Percentiles rank a stretch among this genome's conserved stretches.
phyloP scores from a whole-genome alignment of 2,888 invertebrate species.

The Nomada fucata region DNA sequence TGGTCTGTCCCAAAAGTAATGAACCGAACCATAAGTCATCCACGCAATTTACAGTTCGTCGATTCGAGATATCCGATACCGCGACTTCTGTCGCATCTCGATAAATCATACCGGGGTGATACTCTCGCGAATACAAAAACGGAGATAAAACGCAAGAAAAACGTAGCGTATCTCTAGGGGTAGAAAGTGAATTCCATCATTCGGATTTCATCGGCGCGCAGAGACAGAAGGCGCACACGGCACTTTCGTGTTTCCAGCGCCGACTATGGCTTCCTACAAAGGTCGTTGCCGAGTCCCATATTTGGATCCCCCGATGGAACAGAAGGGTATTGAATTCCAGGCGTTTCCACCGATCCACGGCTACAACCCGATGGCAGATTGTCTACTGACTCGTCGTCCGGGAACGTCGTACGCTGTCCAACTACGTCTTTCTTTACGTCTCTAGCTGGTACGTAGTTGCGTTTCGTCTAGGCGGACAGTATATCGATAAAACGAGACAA shows the following conservation, averaged over 20 bases:
- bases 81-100: no score
- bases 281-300: constrained; percentile 60
- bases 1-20: neutral
- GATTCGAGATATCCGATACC: no score
- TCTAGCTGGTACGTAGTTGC: constrained; percentile 47
- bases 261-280: constrained; percentile 70
- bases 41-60: no score
- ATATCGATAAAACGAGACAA: constrained; percentile 67
- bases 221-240: constrained; percentile 47
- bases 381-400: constrained; percentile 73
- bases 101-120: no score
- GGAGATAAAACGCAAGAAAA: neutral
- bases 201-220: constrained; percentile 30
- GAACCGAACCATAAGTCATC: no score
- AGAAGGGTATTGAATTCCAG: constrained; percentile 76
- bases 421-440: constrained; percentile 77
- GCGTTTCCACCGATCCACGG: constrained; percentile 62
- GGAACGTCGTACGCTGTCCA: constrained; percentile 79
- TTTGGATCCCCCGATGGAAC: constrained; percentile 57
- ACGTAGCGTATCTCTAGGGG: neutral
- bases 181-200: constrained; percentile 43
- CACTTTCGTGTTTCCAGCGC: constrained; percentile 62
- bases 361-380: constrained; percentile 67
- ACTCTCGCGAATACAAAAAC: neutral
- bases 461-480: constrained; percentile 62